Base-by-base conservation (phyloP, 2,797 vertebrate genomes). In the Thunnus albacares region DNA sequence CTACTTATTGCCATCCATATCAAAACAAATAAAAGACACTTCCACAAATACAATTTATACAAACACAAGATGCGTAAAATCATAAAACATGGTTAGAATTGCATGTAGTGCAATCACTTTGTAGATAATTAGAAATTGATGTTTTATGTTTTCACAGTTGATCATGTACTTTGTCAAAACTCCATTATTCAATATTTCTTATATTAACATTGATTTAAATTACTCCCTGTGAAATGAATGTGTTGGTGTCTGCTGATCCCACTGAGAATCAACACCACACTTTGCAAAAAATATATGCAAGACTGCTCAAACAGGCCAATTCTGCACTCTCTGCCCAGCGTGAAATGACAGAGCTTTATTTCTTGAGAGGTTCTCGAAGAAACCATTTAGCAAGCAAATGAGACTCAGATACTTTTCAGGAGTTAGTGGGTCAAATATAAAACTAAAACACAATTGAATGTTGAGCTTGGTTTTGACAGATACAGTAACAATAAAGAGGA, bases 51-150 rank as follows among this genome's bases (percentile, higher is more conserved):
- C 10, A 52, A 53, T 53, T 28, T 15, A 70, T 81, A 38, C 45
- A 73, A 71, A 60, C n/a, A 67, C 17, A 26, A 60, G 49, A 47
- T 30, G 57, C 68, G 77, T 55, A 7, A 41, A 59, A 70, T 15
- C 58, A 61, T 33, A 56, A 71, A 57, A 74, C 38, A 53, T 15
- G 41, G 49, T 43, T 51, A 51, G 17, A 8, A 35, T 35, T 65
- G 65, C 47, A 81, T 51, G 47, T 51, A 51, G 47, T 51, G 47
- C 18, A 20, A 51, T 20, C 18, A 5, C 18, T 51, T 63, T 51
- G 18, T 3, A 22, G 30, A 52, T 79, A 71, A 88, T 84, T 80
- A 71, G 68, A 84, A 71, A 86, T 59, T 70, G 53, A 80, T 82
- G 76, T 80, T 80, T 83, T 72, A 12, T 63, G 51, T 60, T 77